These are phyloP conservation scores for Saccopteryx bilineata DNA, from an alignment of 2,113 vertebrate genomes.

Conservation along the genomic window DNA sequence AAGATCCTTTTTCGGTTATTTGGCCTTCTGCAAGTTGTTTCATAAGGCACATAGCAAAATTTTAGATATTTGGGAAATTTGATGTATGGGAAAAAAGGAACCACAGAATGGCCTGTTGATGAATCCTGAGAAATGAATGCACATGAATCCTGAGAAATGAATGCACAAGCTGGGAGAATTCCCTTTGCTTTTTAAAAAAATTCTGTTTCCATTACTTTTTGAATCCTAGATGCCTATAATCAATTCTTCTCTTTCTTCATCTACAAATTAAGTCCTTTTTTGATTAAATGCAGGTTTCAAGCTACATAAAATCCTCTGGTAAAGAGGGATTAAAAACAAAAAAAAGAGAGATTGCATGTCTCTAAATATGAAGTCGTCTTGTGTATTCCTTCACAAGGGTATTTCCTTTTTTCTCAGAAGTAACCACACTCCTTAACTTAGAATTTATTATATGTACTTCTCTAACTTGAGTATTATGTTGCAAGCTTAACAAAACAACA, in stretches of 20 bases:
- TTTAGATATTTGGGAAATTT: not conserved
- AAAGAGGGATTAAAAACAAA: not conserved
- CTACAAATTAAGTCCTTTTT: not conserved
- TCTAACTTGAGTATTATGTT: not conserved
- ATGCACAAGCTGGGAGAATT: not conserved
- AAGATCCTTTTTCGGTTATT: not conserved
- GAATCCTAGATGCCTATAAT: not conserved
- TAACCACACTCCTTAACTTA: slow-evolving; percentile 24
- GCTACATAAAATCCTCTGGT: not conserved
- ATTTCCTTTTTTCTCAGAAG: not conserved
- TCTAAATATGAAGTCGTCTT: not conserved
- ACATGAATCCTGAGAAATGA: not conserved
- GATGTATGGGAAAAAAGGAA: not conserved
- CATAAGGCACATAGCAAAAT: not conserved
- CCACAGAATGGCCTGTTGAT: not conserved
- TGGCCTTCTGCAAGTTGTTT: not conserved
- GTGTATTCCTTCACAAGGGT: not conserved
- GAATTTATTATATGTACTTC: not conserved
- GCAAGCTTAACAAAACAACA: not conserved
- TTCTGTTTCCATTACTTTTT: not conserved
- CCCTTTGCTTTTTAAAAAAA: slow-evolving; percentile 17
- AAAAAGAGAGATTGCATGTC: not conserved
- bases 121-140: not conserved
- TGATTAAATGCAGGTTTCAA: slow-evolving; percentile 1
- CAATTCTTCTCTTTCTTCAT: not conserved